These are phyloP conservation scores for Gadopsis marmoratus DNA, from an alignment of 2,797 vertebrate species.

Conservation along the genomic window DNA sequence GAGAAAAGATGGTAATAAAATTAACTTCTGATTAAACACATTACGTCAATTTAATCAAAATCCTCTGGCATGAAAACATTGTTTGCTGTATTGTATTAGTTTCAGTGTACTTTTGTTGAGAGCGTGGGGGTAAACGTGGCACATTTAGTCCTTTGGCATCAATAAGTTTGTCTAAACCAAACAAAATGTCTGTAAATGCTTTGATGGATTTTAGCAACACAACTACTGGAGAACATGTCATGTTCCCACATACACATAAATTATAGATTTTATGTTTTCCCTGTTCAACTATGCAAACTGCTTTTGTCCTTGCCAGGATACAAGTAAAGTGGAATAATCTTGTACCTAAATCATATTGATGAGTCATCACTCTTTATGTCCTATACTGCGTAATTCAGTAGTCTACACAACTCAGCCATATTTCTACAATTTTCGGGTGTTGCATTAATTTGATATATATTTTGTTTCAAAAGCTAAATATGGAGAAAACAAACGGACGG, in stretches of 20 bases:
- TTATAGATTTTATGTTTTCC: constrained; percentile 29
- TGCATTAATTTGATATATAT: neutral
- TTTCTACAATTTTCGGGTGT: neutral
- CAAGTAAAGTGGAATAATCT: constrained; percentile 22
- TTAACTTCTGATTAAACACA: constrained; percentile 50
- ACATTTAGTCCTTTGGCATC: constrained; percentile 37
- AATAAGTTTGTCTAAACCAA: constrained; percentile 21
- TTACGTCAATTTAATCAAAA: constrained; percentile 59
- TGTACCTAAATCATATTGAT: constrained; percentile 37
- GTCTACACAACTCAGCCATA: neutral
- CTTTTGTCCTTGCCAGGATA: constrained; percentile 20
- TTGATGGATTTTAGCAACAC: constrained; percentile 20
- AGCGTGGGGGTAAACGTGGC: constrained; percentile 24
- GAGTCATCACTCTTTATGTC: neutral
- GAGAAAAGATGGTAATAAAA: constrained; percentile 34
- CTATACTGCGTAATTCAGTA: neutral
- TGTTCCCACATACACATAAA: constrained; percentile 19
- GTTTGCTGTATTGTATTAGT: constrained; percentile 34
- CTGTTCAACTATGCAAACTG: constrained; percentile 16
- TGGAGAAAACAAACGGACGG: neutral
- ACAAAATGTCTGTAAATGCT: constrained; percentile 24
- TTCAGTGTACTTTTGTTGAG: constrained; percentile 8
- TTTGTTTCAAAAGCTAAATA: neutral
- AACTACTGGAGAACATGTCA: constrained; percentile 28
- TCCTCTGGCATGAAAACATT: constrained; percentile 36